phyloP scores from a whole-genome alignment of 1,140 invertebrate species.

The Drosophila gunungcola region DNA sequence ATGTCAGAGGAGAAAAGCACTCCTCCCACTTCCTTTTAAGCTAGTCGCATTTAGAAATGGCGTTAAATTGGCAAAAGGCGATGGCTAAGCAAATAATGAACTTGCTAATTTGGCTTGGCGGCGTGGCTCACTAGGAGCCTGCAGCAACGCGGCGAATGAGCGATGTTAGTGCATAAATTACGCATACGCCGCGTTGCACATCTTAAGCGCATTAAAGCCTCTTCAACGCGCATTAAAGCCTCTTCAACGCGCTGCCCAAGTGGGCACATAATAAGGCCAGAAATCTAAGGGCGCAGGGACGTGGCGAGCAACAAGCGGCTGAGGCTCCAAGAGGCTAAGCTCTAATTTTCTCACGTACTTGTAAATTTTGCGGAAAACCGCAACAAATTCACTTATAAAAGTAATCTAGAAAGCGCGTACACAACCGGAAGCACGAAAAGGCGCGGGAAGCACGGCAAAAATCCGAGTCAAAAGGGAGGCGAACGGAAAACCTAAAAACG shows the following conservation, averaged over 20 bases:
- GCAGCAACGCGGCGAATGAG: conserved; percentile 49
- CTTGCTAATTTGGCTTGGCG: conserved; percentile 61
- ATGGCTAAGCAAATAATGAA: conserved; percentile 71
- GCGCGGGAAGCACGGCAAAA: conserved; percentile 34
- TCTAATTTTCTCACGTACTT: conserved; percentile 83
- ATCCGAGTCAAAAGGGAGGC: conserved; percentile 6
- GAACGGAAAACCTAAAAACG: conserved; percentile 35
- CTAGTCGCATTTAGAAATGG: conserved; percentile 37
- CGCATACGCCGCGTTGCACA: conserved; percentile 61
- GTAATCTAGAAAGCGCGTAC: conserved; percentile 81
- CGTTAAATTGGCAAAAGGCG: conserved; percentile 62
- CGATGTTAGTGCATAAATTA: conserved; percentile 55
- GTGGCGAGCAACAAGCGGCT: conserved; percentile 63
- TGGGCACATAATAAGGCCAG: conserved; percentile 30
- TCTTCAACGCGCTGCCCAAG: conserved; percentile 21
- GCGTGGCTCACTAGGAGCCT: conserved; percentile 5
- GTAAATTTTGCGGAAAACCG: conserved; percentile 83
- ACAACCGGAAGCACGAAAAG: conserved; percentile 75
- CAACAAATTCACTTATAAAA: conserved; percentile 83
- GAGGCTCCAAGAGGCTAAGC: conserved; percentile 67
- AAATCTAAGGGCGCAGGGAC: neutral
- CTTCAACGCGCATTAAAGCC: conserved; percentile 21
- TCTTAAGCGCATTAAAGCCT: conserved; percentile 30
- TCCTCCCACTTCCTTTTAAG: conserved; percentile 17
- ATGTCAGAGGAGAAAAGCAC: conserved; percentile 41